Evolutionary conservation across 2,113 vertebrate genomes (phyloP).

Genomic region (Aramus guarauna): DNA sequence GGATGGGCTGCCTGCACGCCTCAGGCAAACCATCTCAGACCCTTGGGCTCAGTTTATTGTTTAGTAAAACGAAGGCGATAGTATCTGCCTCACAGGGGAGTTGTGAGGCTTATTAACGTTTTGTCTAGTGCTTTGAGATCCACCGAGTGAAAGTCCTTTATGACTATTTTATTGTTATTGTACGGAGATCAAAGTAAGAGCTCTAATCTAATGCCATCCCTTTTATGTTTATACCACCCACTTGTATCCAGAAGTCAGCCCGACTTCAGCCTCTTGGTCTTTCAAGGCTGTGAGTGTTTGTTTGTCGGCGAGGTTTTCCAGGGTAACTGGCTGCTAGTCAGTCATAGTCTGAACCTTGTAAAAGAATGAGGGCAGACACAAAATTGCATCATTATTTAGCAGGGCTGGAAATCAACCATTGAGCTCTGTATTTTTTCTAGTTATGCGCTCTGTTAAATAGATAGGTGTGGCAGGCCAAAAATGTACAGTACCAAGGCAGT

Average conservation of each 20-base stretch:
- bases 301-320: conserved; percentile 39
- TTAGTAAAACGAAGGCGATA: background rate
- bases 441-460: background rate
- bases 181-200: conserved; percentile 23
- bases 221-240: conserved; percentile 63
- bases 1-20: background rate
- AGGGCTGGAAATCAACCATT: background rate
- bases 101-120: background rate
- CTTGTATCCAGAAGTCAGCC: conserved; percentile 23
- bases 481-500: background rate
- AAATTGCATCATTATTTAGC: conserved; percentile 9
- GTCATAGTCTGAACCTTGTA: background rate
- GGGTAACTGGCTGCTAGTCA: conserved; percentile 18
- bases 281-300: background rate
- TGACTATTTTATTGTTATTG: conserved; percentile 57
- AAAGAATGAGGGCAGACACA: background rate
- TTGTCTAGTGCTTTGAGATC: conserved; percentile 23
- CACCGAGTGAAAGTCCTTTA: conserved; percentile 45
- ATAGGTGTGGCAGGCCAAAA: background rate
- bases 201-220: conserved; percentile 64
- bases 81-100: conserved; percentile 21
- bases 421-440: background rate
- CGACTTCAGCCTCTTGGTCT: background rate
- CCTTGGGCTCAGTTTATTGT: background rate
- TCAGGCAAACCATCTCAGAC: background rate